Conservation (phyloP, 2,888 invertebrate genomes). For the Pristionchus japonicus region DNA sequence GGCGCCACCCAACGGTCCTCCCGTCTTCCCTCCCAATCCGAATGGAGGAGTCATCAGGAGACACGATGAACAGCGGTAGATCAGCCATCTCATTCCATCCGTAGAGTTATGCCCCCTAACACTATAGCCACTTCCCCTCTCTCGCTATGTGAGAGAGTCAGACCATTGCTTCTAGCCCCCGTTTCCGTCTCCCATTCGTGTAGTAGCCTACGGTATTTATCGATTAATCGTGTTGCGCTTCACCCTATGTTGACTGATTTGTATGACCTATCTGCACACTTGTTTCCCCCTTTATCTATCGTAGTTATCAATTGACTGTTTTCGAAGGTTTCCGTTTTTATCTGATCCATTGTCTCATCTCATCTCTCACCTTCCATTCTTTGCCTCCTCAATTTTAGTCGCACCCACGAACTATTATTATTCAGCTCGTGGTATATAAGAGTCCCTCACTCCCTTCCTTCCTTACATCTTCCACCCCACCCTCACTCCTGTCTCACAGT, state of each 20-base stretch:
- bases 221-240: background rate
- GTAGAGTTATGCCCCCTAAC: no score
- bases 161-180: background rate
- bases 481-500: background rate
- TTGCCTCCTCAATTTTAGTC: background rate
- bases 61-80: background rate
- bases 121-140: no score
- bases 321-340: background rate
- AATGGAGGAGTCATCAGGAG: background rate
- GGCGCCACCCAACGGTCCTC: background rate
- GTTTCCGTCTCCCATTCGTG: background rate
- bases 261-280: background rate
- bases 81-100: background rate
- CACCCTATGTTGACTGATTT: slow-evolving; percentile 23
- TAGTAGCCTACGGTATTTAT: background rate
- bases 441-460: background rate
- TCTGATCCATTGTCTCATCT: background rate
- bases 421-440: background rate
- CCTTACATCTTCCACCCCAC: background rate
- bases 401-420: background rate
- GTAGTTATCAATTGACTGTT: background rate
- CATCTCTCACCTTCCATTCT: background rate
- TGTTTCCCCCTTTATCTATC: background rate
- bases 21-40: background rate
- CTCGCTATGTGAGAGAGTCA: no score